Evolutionary conservation across 1,140 invertebrate genomes (phyloP), one percentile per base, ranked within the genome.

Genomic region (Aricia agestis): DNA sequence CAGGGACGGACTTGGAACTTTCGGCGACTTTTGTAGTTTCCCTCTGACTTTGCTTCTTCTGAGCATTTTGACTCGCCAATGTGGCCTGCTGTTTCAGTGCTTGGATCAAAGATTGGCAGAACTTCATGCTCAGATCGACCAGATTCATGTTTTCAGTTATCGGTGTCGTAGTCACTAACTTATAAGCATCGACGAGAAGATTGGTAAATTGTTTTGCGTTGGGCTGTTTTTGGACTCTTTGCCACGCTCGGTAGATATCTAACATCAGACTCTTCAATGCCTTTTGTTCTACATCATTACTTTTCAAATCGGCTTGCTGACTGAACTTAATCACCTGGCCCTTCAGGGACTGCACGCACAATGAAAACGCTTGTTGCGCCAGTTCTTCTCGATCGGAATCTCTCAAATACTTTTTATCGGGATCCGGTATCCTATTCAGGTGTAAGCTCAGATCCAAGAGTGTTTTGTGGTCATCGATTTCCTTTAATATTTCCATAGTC

Each of bases 351-450:
- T 95, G 94, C 7, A 93, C 87, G 74, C 94, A 94, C n/a, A 95
- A 89, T 0, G 93, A 93, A 63, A 96, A 92, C 0, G 97, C 96
- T 90, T 96, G 95, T 66, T 95, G 93, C 1, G 95, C 94, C 72
- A 97, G 91, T 76, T 96, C 94, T 76, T 95, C 94, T 72, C 96
- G 93, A 85, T 98, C 97, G 4, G 93, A 93, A 85, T 97, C 96
- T 68, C 96, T 92, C 61, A 98, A 93, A 83, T 97, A 98, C 85
- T 94, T 97, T 94, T 97, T 98, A 76, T 96, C 97, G 0, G 93
- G 89, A 74, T 98, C 97, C 1, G 97, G 97, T 66, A 93, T 94
- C 83, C 95, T 95, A 72, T 94, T 93, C 10, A 98, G 91, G 76
- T 97, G 95, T 65, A 97, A 87, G 68, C 95, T 95, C 13, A 98